Conservation (phyloP, 1,140 invertebrate genomes). For the Aphelinus atriplicis region DNA sequence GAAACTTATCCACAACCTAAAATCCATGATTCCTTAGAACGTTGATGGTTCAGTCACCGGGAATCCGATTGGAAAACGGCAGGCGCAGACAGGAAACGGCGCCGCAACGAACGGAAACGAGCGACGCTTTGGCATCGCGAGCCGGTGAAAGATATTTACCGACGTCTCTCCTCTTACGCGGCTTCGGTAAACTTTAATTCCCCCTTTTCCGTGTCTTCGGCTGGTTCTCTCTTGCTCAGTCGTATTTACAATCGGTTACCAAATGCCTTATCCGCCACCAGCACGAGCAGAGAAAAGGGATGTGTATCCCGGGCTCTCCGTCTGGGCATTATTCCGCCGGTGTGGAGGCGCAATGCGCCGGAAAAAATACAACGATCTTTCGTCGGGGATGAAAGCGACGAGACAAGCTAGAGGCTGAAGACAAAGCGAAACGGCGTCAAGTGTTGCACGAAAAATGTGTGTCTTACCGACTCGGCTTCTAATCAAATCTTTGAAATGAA, state of each 20-base stretch:
- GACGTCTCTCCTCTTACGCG: conserved; percentile 52
- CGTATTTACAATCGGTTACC: conserved; percentile 55
- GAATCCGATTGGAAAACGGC: too few species aligned
- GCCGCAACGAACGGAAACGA: too few species aligned
- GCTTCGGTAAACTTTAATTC: conserved; percentile 52
- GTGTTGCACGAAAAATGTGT: conserved; percentile 1
- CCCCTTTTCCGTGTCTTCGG: conserved; percentile 43
- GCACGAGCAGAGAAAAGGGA: too few species aligned
- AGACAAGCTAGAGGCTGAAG: neutral
- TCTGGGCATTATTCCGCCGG: too few species aligned
- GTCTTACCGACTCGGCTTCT: conserved; percentile 1
- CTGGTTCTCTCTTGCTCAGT: neutral
- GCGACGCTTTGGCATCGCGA: too few species aligned
- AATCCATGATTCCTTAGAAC: too few species aligned
- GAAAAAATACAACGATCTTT: neutral
- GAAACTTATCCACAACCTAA: too few species aligned
- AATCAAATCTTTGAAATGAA: conserved; percentile 29
- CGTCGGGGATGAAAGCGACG: too few species aligned
- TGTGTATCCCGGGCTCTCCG: too few species aligned
- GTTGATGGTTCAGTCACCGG: too few species aligned
- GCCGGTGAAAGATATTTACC: conserved; percentile 39
- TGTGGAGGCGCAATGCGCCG: neutral
- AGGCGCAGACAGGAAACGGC: too few species aligned
- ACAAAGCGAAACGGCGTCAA: neutral
- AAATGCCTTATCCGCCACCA: conserved; percentile 47